Evolutionary conservation across 2,113 vertebrate genomes (phyloP).

Genomic region (Camelus dromedarius): DNA sequence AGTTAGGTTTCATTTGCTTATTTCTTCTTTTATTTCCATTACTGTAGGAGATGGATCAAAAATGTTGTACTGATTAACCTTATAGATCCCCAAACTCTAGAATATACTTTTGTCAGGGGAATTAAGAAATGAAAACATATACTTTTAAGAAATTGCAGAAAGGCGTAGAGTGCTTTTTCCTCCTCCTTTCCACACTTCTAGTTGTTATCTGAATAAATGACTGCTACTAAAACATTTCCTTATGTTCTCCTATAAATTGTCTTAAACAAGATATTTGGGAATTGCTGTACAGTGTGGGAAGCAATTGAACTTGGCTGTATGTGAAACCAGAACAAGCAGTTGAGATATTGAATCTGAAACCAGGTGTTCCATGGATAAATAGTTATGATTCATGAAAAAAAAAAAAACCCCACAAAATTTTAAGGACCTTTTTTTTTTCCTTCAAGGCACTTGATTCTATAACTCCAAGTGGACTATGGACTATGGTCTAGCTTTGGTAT

Average conservation of each 20-base stretch:
- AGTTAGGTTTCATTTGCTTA: too few species aligned
- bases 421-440: neutral
- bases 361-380: neutral
- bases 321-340: constrained; percentile 17
- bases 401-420: neutral
- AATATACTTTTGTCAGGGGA: constrained; percentile 35
- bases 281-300: neutral
- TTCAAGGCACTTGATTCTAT: neutral
- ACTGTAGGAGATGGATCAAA: too few species aligned
- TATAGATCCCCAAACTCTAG: neutral
- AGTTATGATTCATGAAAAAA: neutral
- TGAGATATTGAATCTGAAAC: constrained; percentile 34
- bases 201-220: constrained; percentile 56
- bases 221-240: constrained; percentile 29
- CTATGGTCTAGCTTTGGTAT: neutral
- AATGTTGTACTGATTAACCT: neutral
- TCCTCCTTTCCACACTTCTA: neutral
- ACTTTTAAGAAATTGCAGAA: constrained; percentile 55
- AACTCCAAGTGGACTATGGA: neutral
- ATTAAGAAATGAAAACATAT: neutral
- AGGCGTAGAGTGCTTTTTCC: constrained; percentile 9
- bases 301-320: neutral
- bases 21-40: too few species aligned
- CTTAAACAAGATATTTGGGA: constrained; percentile 47
- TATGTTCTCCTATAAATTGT: constrained; percentile 28